Percentiles rank a stretch among this genome's conserved stretches.
phyloP scores from a whole-genome alignment of 2,113 vertebrate species.

The Baryphthengus martii region DNA sequence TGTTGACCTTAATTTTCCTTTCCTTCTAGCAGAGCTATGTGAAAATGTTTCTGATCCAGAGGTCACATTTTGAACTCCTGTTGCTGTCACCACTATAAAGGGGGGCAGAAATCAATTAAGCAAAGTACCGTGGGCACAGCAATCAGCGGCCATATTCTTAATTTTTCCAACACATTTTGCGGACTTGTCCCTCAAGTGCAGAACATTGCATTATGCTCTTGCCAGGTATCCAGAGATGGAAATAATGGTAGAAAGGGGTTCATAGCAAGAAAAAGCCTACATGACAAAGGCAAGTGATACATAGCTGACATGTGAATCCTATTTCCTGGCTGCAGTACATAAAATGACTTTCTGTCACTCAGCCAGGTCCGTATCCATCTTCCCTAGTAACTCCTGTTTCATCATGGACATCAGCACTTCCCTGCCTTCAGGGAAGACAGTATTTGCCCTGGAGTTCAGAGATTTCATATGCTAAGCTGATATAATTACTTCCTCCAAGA shows the following conservation, averaged over 20 bases:
- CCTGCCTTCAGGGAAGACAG: not conserved
- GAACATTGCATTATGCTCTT: not conserved
- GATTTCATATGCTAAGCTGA: not conserved
- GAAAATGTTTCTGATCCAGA: not conserved
- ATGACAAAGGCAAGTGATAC: not conserved
- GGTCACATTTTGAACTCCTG: not conserved
- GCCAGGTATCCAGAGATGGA: not conserved
- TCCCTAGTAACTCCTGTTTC: not conserved
- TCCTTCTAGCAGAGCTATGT: not conserved
- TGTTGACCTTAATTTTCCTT: constrained; percentile 19
- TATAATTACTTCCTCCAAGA: not conserved
- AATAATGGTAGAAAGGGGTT: not conserved
- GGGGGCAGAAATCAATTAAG: not conserved
- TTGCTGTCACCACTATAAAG: not conserved
- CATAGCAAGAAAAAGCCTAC: not conserved
- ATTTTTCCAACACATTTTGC: not conserved
- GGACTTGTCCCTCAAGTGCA: not conserved
- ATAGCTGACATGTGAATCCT: not conserved
- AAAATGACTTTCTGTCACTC: not conserved
- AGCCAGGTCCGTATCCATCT: not conserved
- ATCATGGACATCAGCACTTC: not conserved
- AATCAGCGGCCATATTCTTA: not conserved
- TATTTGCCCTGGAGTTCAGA: not conserved
- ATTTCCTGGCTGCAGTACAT: not conserved
- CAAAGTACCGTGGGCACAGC: not conserved